Evolutionary conservation across 2,797 vertebrate genomes (phyloP).

Genomic region (Mus caroli): DNA sequence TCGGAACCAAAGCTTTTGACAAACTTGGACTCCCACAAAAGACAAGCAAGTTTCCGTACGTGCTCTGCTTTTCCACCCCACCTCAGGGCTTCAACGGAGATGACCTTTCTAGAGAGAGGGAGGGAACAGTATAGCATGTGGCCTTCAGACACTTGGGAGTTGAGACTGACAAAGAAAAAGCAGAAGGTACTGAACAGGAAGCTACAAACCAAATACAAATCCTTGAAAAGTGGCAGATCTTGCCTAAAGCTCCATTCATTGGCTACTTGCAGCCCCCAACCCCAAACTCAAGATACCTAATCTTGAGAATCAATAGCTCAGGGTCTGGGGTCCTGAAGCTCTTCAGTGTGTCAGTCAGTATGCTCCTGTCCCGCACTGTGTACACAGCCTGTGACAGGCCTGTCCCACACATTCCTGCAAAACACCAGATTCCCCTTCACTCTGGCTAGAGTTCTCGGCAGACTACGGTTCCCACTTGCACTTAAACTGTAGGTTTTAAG

Average conservation of each 20-base stretch:
- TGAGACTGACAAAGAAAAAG: background rate
- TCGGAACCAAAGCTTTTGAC: conserved; percentile 32
- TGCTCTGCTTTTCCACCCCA: background rate
- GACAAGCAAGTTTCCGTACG: background rate
- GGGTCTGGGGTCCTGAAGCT: background rate
- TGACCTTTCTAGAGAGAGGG: background rate
- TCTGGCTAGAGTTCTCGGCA: background rate
- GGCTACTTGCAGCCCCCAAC: background rate
- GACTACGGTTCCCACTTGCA: background rate
- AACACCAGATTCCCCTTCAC: background rate
- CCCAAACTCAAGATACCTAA: background rate
- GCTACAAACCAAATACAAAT: background rate
- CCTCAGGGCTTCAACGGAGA: background rate
- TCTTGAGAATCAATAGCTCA: background rate
- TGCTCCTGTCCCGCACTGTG: background rate
- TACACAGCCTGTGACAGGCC: background rate
- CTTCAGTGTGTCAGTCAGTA: too few species aligned
- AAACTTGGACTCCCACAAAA: conserved; percentile 17
- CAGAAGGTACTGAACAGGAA: background rate
- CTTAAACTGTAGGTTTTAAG: conserved; percentile 3
- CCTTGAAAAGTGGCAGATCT: background rate
- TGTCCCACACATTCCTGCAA: background rate
- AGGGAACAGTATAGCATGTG: background rate
- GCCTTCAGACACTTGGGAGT: background rate
- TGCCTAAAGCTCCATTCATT: background rate